Evolutionary conservation across 2,113 vertebrate species (phyloP).

Genomic region (Amphilophus citrinellus): DNA sequence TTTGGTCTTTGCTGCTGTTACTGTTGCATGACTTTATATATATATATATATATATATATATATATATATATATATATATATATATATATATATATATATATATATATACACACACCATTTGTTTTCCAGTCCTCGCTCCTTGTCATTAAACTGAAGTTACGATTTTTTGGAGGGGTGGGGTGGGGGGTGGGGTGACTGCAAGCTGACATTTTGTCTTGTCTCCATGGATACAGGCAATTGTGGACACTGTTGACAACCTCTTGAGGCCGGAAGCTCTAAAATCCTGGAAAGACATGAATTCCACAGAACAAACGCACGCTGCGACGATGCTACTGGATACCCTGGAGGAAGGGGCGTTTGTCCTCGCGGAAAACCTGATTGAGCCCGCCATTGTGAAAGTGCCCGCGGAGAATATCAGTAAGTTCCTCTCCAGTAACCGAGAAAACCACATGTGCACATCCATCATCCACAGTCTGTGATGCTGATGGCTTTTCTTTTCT

Average conservation of each 20-base stretch:
- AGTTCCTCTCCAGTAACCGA: conserved; percentile 69
- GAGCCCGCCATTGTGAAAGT: conserved; percentile 97
- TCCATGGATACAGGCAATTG: conserved; percentile 92
- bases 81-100: too few species aligned
- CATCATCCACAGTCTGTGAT: too few species aligned
- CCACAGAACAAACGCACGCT: conserved; percentile 94
- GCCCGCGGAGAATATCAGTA: conserved; percentile 97
- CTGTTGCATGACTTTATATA: conserved; percentile 58
- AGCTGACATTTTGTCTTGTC: conserved; percentile 75
- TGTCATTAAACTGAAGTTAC: conserved; percentile 59
- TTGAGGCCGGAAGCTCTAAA: conserved; percentile 95
- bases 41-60: too few species aligned
- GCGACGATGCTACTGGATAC: conserved; percentile 98
- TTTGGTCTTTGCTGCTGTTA: conserved; percentile 52
- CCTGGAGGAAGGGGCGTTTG: conserved; percentile 96
- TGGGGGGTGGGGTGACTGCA: neutral
- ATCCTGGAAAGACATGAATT: conserved; percentile 99
- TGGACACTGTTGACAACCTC: conserved; percentile 99
- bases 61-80: neutral
- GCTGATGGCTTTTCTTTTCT: neutral
- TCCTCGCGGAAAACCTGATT: conserved; percentile 96
- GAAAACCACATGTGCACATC: neutral
- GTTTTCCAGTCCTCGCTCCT: conserved; percentile 39
- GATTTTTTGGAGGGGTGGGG: neutral
- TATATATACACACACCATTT: too few species aligned